Evolutionary conservation across 1,140 invertebrate genomes (phyloP).

Genomic region (Calliopsis andreniformis): DNA sequence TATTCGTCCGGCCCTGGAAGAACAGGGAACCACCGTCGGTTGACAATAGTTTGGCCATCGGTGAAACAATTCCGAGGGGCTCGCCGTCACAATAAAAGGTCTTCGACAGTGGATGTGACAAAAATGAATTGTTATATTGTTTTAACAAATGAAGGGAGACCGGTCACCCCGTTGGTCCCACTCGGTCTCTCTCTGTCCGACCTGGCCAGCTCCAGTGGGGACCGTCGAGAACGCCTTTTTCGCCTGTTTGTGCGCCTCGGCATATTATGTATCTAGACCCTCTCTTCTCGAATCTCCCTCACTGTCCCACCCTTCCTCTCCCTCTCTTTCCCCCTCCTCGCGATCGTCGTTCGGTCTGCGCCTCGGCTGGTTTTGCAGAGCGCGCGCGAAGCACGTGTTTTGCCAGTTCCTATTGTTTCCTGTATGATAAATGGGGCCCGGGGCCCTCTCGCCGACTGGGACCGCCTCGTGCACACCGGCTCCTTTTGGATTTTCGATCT

Average conservation of each 20-base stretch:
- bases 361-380: conserved; percentile 62
- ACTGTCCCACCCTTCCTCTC: conserved; percentile 12
- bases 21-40: conserved; percentile 9
- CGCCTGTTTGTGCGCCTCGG: conserved; percentile 50
- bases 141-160: conserved; percentile 78
- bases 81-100: conserved; percentile 72
- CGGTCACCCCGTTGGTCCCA: conserved; percentile 53
- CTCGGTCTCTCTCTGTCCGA: conserved; percentile 39
- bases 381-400: conserved; percentile 81
- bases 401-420: conserved; percentile 82
- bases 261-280: conserved; percentile 74
- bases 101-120: conserved; percentile 76
- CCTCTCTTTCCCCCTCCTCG: background rate
- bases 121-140: conserved; percentile 81
- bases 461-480: conserved; percentile 40
- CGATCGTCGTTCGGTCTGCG: conserved; percentile 14
- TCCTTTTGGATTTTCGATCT: conserved; percentile 34
- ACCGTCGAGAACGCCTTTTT: conserved; percentile 37
- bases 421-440: conserved; percentile 79
- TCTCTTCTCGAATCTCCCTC: conserved; percentile 49
- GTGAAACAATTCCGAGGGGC: conserved; percentile 53
- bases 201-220: background rate
- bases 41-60: conserved; percentile 68
- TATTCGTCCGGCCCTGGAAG: conserved; percentile 22
- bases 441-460: conserved; percentile 57